These are phyloP conservation scores for Limnephilus lunatus DNA, from an alignment of 2,888 invertebrate genomes.

Conservation along the genomic window DNA sequence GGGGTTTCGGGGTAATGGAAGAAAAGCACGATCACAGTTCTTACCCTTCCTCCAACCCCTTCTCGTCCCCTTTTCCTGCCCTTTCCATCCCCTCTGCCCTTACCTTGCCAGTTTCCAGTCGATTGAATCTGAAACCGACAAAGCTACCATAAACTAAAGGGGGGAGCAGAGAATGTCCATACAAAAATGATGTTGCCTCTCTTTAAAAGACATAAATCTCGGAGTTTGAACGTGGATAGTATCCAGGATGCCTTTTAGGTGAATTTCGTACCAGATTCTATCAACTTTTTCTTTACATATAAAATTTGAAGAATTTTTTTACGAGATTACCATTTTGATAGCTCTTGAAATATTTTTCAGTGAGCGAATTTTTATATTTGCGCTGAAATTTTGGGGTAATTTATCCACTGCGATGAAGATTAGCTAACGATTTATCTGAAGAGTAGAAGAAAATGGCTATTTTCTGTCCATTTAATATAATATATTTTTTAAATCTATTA, in stretches of 20 bases:
- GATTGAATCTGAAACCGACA: constrained; percentile 36
- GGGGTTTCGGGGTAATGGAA: constrained; percentile 32
- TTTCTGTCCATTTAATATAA: too few relatives aligned
- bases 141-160: constrained; percentile 7
- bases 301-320: constrained; percentile 18
- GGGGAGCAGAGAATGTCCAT: background rate
- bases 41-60: background rate
- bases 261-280: background rate
- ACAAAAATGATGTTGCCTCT: constrained; percentile 33
- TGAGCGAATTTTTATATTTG: background rate
- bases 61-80: background rate
- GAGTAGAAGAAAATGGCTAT: too few relatives aligned
- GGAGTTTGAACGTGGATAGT: constrained; percentile 7
- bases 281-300: background rate
- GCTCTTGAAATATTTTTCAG: background rate
- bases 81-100: background rate
- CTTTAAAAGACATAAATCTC: constrained; percentile 14
- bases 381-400: too few relatives aligned
- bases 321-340: background rate
- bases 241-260: background rate
- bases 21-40: constrained; percentile 5
- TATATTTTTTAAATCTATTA: too few relatives aligned
- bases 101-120: background rate
- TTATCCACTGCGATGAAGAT: too few relatives aligned
- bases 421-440: too few relatives aligned